Base-by-base conservation (phyloP, 2,797 vertebrate genomes). In the Typhlichthys subterraneus region DNA sequence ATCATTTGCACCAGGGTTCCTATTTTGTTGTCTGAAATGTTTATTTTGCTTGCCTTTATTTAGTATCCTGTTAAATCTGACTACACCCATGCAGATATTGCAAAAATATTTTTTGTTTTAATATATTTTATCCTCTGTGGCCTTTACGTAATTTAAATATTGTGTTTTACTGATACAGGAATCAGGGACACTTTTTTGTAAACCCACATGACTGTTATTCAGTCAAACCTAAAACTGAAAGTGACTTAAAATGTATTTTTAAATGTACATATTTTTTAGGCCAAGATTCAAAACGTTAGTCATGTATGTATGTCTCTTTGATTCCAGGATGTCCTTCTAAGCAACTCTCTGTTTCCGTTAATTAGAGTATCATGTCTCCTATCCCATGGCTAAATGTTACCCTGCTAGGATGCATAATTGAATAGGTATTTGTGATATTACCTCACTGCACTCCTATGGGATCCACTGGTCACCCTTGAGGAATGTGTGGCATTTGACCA, bases 11-110 rank as follows among this genome's bases (percentile, higher is more conserved):
- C 1, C 38, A 9, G 1, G 38, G 7, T 42, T 72, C 79, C 84
- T 14, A 84, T 72, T 53, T 59, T 89, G 15, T 9, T 42, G 38
- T 42, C 38, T 42, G 38, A 9, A 42, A 9, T 42, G 38, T 42
- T 8, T 42, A 42, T 42, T 42, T 42, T 42, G 7, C 38, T 42
- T 7, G 5, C 7, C 38, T 9, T 42, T 8, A 42, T 1, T 29
- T 29, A 3, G 4, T 29, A 29, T 29, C 23, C 23, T 29, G 23
- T 29, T 29, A 29, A 29, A 29, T 29, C 23, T 29, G 4, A 29
- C 23, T 29, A 29, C 23, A 29, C 23, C 23, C 23, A 29, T 29
- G 23, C 23, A 29, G 23, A 29, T 4, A 4, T 29, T 29, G 23
- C 23, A 23, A 23, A 23, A 23, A 23, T 3, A 0, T 29, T 29